These are phyloP conservation scores for Misgurnus mizolepis DNA, from an alignment of 2,113 vertebrate genomes.

Conservation along the genomic window DNA sequence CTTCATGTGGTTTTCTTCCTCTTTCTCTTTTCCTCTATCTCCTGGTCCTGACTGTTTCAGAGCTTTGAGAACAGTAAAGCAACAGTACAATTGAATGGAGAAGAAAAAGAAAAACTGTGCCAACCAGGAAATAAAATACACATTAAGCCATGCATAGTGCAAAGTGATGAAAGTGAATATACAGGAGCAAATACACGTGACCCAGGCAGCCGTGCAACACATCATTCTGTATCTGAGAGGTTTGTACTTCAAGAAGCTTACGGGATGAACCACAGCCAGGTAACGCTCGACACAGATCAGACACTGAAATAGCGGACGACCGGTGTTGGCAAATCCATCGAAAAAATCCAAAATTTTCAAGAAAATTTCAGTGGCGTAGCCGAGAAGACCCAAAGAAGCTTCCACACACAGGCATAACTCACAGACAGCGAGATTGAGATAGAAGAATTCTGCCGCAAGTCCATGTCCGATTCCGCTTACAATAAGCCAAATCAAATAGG, in stretches of 20 bases:
- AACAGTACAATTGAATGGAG: conserved; percentile 36
- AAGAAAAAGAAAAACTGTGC: neutral
- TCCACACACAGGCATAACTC: too few relatives aligned
- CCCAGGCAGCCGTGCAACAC: conserved; percentile 19
- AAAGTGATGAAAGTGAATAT: neutral
- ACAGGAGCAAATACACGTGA: neutral
- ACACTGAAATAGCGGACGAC: neutral
- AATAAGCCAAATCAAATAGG: too few relatives aligned
- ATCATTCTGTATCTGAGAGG: conserved; percentile 28
- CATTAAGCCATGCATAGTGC: neutral
- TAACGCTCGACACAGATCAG: too few relatives aligned
- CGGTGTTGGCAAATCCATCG: neutral
- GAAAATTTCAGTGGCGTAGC: neutral
- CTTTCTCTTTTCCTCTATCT: too few relatives aligned
- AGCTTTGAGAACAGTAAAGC: neutral
- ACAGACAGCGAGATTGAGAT: too few relatives aligned
- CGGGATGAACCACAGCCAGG: too few relatives aligned
- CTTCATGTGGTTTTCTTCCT: conserved; percentile 10
- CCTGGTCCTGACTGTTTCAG: conserved; percentile 30
- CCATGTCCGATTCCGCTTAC: too few relatives aligned
- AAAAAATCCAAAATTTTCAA: neutral
- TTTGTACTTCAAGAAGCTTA: conserved; percentile 38
- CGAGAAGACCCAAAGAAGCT: neutral
- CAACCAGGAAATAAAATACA: conserved; percentile 7
- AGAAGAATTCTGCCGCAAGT: too few relatives aligned